Evolutionary conservation across 2,888 invertebrate species (phyloP), one percentile per base, ranked within the genome.

Genomic region (Cheilosia urbana): DNA sequence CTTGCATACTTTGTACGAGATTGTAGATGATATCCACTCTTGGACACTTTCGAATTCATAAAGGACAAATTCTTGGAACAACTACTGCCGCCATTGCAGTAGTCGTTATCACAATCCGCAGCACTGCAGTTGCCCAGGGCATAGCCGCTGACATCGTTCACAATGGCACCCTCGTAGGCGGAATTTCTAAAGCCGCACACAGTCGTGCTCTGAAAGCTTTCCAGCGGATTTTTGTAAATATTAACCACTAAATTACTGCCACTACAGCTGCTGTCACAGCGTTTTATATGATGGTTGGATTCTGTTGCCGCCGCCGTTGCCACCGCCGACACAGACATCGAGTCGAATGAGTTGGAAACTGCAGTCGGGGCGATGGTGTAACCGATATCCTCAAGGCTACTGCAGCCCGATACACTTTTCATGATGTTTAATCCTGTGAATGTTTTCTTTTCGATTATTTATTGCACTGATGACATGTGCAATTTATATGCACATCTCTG

Each of bases 31-130:
- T 90, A 90, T 69, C 90, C 83, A 42, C 90, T 90, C 49, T 90
- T 91, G 21, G 89, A 90, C 66, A 91, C 84, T 82, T 89, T 89
- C 24, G 91, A 89, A 87, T 91, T 91, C 9, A 91, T 89, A 87
- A 89, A 88, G 85, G 90, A 89, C 47, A 90, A 47, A 2, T 81
- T 85, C 76, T 77, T 81, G 34, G 81, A 72, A 62, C 81, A 77
- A 76, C 62, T 63, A n/a, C 68, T 45, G 9, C 24, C 34, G 19
- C 37, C 47, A 24, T 42, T 66, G 60, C 68, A 73, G 34, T 51
- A 63, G n/a, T 62, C 47, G 73, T 68, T 68, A 37, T 73, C 79
- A 66, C 62, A 73, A 45, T 79, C 73, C 53, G 40, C 27, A 17
- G 58, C 60, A 55, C n/a, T 58, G 34, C 60, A 34, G 15, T 27